Evolutionary conservation across 2,888 invertebrate species (phyloP).

Genomic region (Suillia variegata): DNA sequence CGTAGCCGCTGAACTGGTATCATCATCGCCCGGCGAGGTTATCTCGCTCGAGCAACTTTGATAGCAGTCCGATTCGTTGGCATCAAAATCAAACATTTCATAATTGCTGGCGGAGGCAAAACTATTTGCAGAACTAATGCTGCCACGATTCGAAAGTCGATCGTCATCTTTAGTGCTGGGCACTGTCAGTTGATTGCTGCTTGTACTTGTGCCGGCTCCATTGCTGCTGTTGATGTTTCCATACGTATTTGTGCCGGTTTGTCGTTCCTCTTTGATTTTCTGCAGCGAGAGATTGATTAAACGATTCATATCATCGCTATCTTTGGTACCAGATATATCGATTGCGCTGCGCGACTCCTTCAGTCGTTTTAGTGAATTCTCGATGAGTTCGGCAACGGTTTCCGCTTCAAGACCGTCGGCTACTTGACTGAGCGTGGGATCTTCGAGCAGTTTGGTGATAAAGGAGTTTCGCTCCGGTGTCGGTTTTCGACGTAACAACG

Average conservation of each 20-base stretch:
- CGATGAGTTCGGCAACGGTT: conserved; percentile 69
- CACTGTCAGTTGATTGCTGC: conserved; percentile 27
- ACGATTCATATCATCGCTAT: conserved; percentile 61
- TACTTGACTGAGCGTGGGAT: conserved; percentile 69
- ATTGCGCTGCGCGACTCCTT: conserved; percentile 55
- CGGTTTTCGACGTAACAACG: neutral
- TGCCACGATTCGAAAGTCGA: conserved; percentile 63
- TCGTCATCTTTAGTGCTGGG: conserved; percentile 60
- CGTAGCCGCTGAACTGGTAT: conserved; percentile 58
- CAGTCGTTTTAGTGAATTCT: conserved; percentile 71
- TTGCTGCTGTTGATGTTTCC: conserved; percentile 6
- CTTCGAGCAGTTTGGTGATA: conserved; percentile 68
- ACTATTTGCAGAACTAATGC: conserved; percentile 64
- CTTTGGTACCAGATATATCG: conserved; percentile 61
- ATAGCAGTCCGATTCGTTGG: conserved; percentile 72
- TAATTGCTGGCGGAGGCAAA: conserved; percentile 73
- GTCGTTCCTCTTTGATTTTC: conserved; percentile 58
- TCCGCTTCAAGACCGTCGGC: conserved; percentile 69
- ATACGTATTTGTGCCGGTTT: conserved; percentile 16
- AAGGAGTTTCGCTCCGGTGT: conserved; percentile 56
- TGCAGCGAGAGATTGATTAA: conserved; percentile 59
- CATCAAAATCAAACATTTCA: conserved; percentile 75
- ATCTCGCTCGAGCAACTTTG: conserved; percentile 72
- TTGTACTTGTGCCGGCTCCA: conserved; percentile 3
- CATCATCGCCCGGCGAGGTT: conserved; percentile 68